Conservation (phyloP, 2,888 invertebrate species). For the Lathronympha strigana region DNA sequence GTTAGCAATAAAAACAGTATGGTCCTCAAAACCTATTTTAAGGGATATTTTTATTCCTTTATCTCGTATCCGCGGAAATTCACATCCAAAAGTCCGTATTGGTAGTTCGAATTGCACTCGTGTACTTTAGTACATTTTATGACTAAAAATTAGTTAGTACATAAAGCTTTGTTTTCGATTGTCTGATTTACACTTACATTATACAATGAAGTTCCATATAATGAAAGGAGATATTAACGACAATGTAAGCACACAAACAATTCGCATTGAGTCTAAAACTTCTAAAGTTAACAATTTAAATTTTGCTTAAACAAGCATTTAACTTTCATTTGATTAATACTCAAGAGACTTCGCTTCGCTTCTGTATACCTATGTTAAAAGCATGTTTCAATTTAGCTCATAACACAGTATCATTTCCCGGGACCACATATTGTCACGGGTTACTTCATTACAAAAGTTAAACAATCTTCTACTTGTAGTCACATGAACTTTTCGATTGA, state of each 20-base stretch:
- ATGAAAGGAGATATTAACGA: background rate
- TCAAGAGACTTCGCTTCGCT: background rate
- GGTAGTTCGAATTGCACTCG: too few relatives aligned
- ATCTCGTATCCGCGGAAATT: too few relatives aligned
- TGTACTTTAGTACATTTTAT: too few relatives aligned
- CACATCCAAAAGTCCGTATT: too few relatives aligned
- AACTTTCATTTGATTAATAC: slow-evolving; percentile 14
- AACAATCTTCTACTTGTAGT: slow-evolving; percentile 50
- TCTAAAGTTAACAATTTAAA: slow-evolving; percentile 12
- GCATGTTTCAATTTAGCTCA: slow-evolving; percentile 9
- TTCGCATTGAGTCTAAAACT: slow-evolving; percentile 6
- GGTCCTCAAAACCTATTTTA: background rate
- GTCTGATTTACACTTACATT: too few relatives aligned
- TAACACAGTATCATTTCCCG: background rate
- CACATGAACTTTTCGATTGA: slow-evolving; percentile 64
- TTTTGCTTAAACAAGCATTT: slow-evolving; percentile 12
- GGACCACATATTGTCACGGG: slow-evolving; percentile 46
- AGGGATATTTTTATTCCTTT: too few relatives aligned
- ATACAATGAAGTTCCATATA: too few relatives aligned
- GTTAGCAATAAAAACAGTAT: background rate
- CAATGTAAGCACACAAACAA: background rate
- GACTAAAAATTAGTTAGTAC: background rate
- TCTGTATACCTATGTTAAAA: slow-evolving; percentile 3
- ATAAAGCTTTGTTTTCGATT: too few relatives aligned
- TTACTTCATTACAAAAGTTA: slow-evolving; percentile 57